phyloP scores from a whole-genome alignment of 2,113 vertebrate genomes.

The Dissostichus mawsoni region DNA sequence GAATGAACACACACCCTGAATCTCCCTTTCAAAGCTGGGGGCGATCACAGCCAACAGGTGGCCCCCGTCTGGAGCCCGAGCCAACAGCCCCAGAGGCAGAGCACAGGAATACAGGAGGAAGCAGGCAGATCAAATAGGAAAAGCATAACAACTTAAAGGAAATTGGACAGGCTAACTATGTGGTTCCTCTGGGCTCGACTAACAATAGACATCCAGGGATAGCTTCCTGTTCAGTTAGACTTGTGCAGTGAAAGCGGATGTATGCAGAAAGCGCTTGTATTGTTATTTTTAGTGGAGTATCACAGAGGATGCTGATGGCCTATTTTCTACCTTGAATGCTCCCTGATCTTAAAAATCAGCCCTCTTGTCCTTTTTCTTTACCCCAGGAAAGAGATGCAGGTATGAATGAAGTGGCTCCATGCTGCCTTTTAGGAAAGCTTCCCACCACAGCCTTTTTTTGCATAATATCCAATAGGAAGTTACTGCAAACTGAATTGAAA shows the following conservation, averaged over 20 bases:
- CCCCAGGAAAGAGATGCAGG: neutral
- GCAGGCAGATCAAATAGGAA: constrained; percentile 45
- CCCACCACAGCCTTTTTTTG: constrained; percentile 8
- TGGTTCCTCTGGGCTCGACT: constrained; percentile 38
- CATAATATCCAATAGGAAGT: constrained; percentile 6
- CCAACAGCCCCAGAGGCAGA: constrained; percentile 41
- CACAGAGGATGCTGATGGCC: constrained; percentile 53
- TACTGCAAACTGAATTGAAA: constrained; percentile 11
- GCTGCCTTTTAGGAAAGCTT: constrained; percentile 22
- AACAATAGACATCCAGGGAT: constrained; percentile 65
- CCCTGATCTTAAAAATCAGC: constrained; percentile 44
- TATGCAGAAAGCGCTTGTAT: constrained; percentile 35
- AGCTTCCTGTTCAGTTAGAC: constrained; percentile 56
- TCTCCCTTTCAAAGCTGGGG: constrained; percentile 47
- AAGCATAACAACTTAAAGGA: constrained; percentile 50
- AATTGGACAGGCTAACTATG: constrained; percentile 49
- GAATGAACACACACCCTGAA: neutral
- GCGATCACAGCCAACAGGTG: constrained; percentile 57
- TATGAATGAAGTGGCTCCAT: constrained; percentile 9
- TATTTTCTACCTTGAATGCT: constrained; percentile 57
- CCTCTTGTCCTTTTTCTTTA: constrained; percentile 30
- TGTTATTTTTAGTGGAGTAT: constrained; percentile 61
- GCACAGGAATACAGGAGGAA: constrained; percentile 25
- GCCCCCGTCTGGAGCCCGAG: constrained; percentile 43
- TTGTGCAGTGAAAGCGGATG: constrained; percentile 56